phyloP scores from a whole-genome alignment of 1,140 invertebrate genomes.

The Chelonus insularis region DNA sequence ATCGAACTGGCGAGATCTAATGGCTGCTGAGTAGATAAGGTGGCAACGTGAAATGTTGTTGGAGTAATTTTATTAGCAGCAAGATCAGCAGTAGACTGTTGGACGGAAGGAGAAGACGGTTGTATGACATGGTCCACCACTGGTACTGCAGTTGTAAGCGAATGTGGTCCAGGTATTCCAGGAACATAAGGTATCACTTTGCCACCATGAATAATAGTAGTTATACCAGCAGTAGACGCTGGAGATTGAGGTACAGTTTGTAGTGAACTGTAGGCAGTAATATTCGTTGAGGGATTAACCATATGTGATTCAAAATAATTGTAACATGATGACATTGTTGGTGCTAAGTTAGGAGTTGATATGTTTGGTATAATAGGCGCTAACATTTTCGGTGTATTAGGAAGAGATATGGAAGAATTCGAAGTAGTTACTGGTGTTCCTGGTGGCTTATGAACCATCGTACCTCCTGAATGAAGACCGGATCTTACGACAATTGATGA shows the following conservation, averaged over 20 bases:
- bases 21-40: slow-evolving; percentile 43
- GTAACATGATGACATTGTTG: slow-evolving; percentile 48
- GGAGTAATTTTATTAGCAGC: slow-evolving; percentile 47
- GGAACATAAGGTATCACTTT: slow-evolving; percentile 80
- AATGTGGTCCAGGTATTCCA: slow-evolving; percentile 82
- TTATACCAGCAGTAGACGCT: slow-evolving; percentile 55
- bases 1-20: slow-evolving; percentile 50
- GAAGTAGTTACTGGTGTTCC: slow-evolving; percentile 42
- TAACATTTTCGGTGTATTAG: slow-evolving; percentile 64
- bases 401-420: slow-evolving; percentile 51
- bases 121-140: slow-evolving; percentile 25
- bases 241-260: slow-evolving; percentile 38
- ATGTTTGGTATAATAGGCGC: slow-evolving; percentile 64
- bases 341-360: slow-evolving; percentile 63
- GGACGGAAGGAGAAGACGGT: slow-evolving; percentile 47
- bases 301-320: slow-evolving; percentile 51
- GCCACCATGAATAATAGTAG: slow-evolving; percentile 61
- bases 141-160: slow-evolving; percentile 51
- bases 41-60: slow-evolving; percentile 42
- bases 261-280: slow-evolving; percentile 72
- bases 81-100: slow-evolving; percentile 32
- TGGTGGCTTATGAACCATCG: slow-evolving; percentile 65
- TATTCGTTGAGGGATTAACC: slow-evolving; percentile 56
- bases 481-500: slow-evolving; percentile 71
- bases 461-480: slow-evolving; percentile 74